Evolutionary conservation across 2,113 vertebrate genomes (phyloP).

Genomic region (Heloderma charlesbogerti): DNA sequence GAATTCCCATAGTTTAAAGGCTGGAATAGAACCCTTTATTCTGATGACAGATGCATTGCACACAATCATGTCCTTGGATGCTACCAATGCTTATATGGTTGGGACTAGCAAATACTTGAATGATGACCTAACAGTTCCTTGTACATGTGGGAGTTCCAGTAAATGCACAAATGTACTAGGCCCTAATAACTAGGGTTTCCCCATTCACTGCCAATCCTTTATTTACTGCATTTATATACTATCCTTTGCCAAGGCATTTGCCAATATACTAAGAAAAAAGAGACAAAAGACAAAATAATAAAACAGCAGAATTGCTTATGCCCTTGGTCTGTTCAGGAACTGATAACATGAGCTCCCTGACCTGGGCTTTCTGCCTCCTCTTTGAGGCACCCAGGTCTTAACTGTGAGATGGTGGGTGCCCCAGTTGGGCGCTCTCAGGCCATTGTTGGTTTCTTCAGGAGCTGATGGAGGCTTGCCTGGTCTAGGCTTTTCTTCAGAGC

Average conservation of each 20-base stretch:
- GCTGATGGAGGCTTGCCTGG: neutral
- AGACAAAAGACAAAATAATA: neutral
- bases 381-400: neutral
- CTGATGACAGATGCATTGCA: neutral
- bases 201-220: neutral
- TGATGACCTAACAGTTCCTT: conserved; percentile 1
- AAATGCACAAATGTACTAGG: neutral
- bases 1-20: neutral
- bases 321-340: neutral
- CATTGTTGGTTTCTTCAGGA: neutral
- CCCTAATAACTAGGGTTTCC: neutral
- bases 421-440: neutral
- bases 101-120: neutral
- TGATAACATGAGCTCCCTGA: neutral
- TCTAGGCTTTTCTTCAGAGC: neutral
- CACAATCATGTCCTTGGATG: neutral
- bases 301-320: neutral
- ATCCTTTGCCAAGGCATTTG: neutral
- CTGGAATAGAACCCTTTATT: neutral
- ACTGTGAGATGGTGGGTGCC: neutral
- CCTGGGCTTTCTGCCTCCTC: neutral
- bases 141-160: neutral
- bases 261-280: neutral
- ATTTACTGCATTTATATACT: neutral
- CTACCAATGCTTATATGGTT: neutral